These are phyloP conservation scores for Fringilla coelebs DNA, from an alignment of 2,797 vertebrate species.

Conservation along the genomic window DNA sequence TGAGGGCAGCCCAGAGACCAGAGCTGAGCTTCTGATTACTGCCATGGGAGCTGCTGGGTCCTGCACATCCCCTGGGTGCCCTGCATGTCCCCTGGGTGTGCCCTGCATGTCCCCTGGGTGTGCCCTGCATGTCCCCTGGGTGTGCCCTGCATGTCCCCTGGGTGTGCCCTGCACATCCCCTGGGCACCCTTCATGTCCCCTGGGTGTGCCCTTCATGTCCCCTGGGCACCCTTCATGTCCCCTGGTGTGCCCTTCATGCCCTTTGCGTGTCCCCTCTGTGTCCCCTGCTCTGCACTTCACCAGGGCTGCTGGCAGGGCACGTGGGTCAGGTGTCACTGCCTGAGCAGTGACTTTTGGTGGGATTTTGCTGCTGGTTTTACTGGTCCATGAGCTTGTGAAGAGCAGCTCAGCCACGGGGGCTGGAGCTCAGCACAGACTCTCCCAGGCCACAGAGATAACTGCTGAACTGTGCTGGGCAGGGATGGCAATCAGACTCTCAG, in stretches of 20 bases:
- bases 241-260: too few relatives aligned
- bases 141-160: too few relatives aligned
- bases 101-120: too few relatives aligned
- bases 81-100: too few relatives aligned
- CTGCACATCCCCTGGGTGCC: neutral
- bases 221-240: neutral
- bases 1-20: too few relatives aligned
- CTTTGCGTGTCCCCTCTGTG: accelerated
- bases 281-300: neutral
- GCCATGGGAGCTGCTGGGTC: neutral
- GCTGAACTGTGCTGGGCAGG: neutral
- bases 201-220: too few relatives aligned
- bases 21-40: neutral
- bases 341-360: neutral
- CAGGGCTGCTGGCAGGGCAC: neutral
- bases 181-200: too few relatives aligned
- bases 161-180: too few relatives aligned
- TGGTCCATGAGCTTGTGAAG: neutral
- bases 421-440: neutral
- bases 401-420: neutral
- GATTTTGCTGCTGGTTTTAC: neutral
- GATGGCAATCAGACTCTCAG: neutral
- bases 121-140: too few relatives aligned
- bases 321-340: neutral
- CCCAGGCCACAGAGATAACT: neutral